A percentile compares a stretch with the other conserved stretches of the same genome.
phyloP scores from a whole-genome alignment of 2,797 vertebrate species.

The Myotis findleyi region DNA sequence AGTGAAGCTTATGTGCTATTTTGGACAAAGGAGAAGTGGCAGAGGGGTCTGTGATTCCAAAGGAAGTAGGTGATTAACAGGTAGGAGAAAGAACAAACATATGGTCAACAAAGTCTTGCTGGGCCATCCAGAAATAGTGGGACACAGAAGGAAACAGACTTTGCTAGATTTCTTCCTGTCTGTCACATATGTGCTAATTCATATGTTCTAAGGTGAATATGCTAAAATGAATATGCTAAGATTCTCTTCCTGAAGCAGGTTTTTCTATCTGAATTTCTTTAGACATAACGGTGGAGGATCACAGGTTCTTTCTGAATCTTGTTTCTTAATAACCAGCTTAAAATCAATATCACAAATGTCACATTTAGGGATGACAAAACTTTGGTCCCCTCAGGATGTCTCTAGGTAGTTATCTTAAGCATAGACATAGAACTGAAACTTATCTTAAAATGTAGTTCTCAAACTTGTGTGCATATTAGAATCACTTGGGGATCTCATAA shows the following conservation, averaged over 20 bases:
- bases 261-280: neutral
- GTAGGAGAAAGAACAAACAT: neutral
- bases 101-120: neutral
- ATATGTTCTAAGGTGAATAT: neutral
- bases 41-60: neutral
- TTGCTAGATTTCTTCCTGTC: neutral
- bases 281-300: neutral
- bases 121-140: neutral
- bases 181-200: neutral
- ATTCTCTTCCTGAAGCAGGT: neutral
- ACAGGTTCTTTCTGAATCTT: neutral
- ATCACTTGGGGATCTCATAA: slow-evolving; percentile 3
- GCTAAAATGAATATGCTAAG: neutral
- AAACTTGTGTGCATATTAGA: neutral
- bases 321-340: neutral
- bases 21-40: neutral
- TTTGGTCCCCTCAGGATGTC: neutral
- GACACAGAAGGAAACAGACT: neutral
- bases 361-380: neutral
- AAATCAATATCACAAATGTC: neutral
- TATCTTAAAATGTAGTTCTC: slow-evolving; percentile 45
- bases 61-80: neutral
- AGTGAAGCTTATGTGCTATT: neutral
- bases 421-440: slow-evolving; percentile 23
- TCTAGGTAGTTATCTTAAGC: slow-evolving; percentile 25